A percentile compares a stretch with the other conserved stretches of the same genome.
Evolutionary conservation across 1,140 invertebrate species (phyloP).

Genomic region (Mya arenaria): DNA sequence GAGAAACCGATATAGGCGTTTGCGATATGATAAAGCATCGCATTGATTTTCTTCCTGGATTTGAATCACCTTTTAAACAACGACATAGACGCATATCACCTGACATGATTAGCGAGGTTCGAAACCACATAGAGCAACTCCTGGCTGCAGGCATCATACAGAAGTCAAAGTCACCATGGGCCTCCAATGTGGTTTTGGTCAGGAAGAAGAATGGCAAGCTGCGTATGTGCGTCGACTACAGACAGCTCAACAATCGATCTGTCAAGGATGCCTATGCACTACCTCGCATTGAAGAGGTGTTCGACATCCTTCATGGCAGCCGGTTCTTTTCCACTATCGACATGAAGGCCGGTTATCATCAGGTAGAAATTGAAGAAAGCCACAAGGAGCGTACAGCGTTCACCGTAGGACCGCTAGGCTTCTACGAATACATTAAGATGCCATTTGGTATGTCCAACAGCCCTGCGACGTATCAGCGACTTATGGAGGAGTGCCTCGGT

Average conservation of each 20-base stretch:
- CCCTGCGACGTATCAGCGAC: constrained; percentile 46
- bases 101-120: constrained; percentile 22
- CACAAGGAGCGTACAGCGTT: neutral
- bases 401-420: constrained; percentile 5
- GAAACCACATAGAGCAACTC: constrained; percentile 22
- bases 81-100: constrained; percentile 5
- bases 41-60: constrained; percentile 25
- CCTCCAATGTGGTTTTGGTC: constrained; percentile 20
- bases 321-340: neutral
- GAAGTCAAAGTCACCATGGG: constrained; percentile 13
- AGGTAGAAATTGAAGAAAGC: neutral
- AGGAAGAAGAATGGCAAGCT: neutral
- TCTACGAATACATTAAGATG: neutral
- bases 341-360: neutral
- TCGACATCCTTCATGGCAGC: constrained; percentile 1
- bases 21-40: constrained; percentile 47
- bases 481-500: neutral
- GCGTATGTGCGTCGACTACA: neutral
- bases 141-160: constrained; percentile 2
- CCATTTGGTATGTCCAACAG: constrained; percentile 52
- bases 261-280: neutral
- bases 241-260: neutral
- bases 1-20: constrained; percentile 45
- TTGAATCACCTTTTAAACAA: constrained; percentile 35
- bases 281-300: constrained; percentile 20